Conservation (phyloP, 2,888 invertebrate genomes). For the Prosapia bicincta region DNA sequence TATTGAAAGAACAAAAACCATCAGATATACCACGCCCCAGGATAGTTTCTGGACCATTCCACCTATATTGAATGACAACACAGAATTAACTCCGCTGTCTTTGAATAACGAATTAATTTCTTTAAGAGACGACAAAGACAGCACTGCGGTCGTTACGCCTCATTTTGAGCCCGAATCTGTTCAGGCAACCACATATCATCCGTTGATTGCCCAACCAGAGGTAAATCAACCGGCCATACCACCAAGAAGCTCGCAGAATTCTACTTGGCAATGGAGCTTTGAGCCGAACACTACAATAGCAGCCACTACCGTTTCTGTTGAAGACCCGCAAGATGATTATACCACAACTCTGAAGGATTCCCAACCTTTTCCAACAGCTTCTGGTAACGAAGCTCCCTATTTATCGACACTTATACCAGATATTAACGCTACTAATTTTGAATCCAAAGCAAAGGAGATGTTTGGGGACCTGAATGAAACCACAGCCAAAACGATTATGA, state of each 20-base stretch:
- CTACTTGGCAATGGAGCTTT: constrained; percentile 23
- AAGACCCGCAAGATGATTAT: not conserved
- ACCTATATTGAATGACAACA: constrained; percentile 12
- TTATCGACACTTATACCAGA: constrained; percentile 5
- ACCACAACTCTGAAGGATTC: not conserved
- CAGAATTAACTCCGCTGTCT: constrained; percentile 8
- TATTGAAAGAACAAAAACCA: constrained; percentile 29
- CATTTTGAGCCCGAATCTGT: not conserved
- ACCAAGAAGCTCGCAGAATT: constrained; percentile 18
- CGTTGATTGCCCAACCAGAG: constrained; percentile 10
- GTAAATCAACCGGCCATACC: constrained; percentile 15
- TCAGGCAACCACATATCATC: constrained; percentile 26
- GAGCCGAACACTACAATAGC: not conserved
- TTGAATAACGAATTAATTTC: constrained; percentile 10
- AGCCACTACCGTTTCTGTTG: not conserved
- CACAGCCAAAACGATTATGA: constrained; percentile 68
- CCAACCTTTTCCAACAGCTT: constrained; percentile 29
- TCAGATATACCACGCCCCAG: constrained; percentile 8
- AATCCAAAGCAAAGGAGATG: constrained; percentile 69
- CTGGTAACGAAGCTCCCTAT: constrained; percentile 2
- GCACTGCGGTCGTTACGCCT: not conserved
- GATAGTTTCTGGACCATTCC: constrained; percentile 26
- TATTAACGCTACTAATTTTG: constrained; percentile 60
- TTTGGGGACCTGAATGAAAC: constrained; percentile 72
- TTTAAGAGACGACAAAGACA: not conserved